A percentile compares a stretch with the other conserved stretches of the same genome.
These are phyloP conservation scores for Patella ulyssiponensis DNA, from an alignment of 2,888 invertebrate genomes.

Conservation along the genomic window DNA sequence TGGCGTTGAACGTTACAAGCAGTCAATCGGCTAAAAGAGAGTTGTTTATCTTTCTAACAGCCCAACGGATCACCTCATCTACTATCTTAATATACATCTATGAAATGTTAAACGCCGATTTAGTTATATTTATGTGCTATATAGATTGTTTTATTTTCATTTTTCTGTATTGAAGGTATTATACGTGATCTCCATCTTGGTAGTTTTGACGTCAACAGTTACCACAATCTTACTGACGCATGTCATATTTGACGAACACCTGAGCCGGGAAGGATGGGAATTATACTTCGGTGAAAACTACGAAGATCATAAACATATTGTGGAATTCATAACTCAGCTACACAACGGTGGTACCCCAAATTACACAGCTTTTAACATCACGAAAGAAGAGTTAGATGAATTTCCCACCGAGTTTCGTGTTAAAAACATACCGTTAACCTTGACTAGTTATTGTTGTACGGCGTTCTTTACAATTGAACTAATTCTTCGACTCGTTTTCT, in stretches of 20 bases:
- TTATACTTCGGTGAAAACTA: background rate
- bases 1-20: too few species aligned
- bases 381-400: background rate
- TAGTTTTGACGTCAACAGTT: background rate
- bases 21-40: too few species aligned
- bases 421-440: background rate
- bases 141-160: too few species aligned
- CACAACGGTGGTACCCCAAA: background rate
- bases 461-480: conserved; percentile 15
- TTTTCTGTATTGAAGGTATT: background rate
- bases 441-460: background rate
- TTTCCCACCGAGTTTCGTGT: background rate
- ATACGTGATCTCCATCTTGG: background rate
- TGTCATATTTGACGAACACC: background rate
- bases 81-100: too few species aligned
- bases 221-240: background rate
- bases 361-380: background rate
- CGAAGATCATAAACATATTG: background rate
- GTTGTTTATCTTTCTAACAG: too few species aligned
- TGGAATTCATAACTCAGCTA: background rate
- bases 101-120: too few species aligned
- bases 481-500: background rate
- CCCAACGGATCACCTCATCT: too few species aligned
- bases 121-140: too few species aligned
- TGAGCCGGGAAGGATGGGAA: background rate